Evolutionary conservation across 2,797 vertebrate species (phyloP).

Genomic region (Smutsia temminckii): DNA sequence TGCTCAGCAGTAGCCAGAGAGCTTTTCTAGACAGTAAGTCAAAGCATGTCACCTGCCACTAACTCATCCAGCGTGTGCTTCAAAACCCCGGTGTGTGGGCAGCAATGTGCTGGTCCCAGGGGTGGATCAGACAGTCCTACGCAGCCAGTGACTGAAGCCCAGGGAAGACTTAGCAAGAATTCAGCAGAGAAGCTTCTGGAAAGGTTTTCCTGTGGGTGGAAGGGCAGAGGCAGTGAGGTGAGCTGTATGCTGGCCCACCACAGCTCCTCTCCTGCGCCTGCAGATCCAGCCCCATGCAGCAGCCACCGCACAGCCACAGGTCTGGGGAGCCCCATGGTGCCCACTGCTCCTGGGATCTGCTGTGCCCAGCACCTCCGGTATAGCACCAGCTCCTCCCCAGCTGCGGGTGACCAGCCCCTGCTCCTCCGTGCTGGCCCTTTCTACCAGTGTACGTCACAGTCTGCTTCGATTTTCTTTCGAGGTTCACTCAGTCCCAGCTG

Average conservation of each 20-base stretch:
- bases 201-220: background rate
- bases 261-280: rapidly evolving
- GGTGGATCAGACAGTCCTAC: background rate
- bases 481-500: no score
- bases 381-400: no score
- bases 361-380: no score
- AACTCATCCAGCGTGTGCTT: rapidly evolving
- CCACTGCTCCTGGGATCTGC: no score
- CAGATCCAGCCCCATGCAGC: rapidly evolving
- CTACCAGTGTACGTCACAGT: no score
- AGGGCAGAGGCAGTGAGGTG: no score
- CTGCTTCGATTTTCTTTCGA: no score
- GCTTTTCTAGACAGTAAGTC: background rate
- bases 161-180: background rate
- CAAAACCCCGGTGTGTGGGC: background rate
- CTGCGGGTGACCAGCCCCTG: no score
- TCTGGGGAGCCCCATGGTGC: no score
- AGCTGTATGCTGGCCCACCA: no score
- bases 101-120: background rate
- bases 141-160: background rate
- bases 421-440: no score
- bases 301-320: background rate
- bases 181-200: background rate
- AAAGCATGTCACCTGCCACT: background rate
- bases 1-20: background rate